Evolutionary conservation across 1,140 invertebrate species (phyloP).

Genomic region (Drosophila nannoptera): DNA sequence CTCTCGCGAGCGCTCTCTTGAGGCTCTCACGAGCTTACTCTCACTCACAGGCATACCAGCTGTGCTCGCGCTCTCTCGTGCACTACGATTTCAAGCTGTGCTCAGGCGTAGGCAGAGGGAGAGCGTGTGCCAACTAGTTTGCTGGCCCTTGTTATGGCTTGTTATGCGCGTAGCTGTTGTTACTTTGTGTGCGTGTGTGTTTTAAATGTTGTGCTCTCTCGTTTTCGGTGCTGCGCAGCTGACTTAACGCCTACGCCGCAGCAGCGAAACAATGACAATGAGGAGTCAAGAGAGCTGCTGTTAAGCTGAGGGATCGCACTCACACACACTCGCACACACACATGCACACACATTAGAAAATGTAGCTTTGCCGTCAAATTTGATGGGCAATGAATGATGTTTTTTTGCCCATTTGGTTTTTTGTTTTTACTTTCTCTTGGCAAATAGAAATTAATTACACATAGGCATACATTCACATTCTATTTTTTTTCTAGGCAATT

Average conservation of each 20-base stretch:
- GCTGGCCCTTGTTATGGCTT: slow-evolving; percentile 28
- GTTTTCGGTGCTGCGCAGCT: slow-evolving; percentile 38
- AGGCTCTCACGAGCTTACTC: neutral
- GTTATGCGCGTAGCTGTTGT: slow-evolving; percentile 24
- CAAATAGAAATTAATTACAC: slow-evolving; percentile 73
- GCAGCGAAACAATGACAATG: slow-evolving; percentile 12
- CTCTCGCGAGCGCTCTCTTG: slow-evolving; percentile 13
- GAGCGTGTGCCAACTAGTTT: slow-evolving; percentile 8
- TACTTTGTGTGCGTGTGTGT: neutral
- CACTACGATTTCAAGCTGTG: slow-evolving; percentile 18
- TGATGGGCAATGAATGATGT: slow-evolving; percentile 65
- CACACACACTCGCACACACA: too few species aligned
- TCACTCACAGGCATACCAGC: neutral
- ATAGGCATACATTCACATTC: neutral
- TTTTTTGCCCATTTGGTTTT: slow-evolving; percentile 20
- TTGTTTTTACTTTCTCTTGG: slow-evolving; percentile 71
- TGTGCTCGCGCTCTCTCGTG: slow-evolving; percentile 28
- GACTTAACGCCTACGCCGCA: slow-evolving; percentile 61
- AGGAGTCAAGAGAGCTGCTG: slow-evolving; percentile 13
- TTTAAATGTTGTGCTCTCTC: slow-evolving; percentile 15
- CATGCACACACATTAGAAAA: slow-evolving; percentile 57
- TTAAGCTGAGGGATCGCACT: neutral
- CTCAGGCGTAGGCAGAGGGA: slow-evolving; percentile 9
- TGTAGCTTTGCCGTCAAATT: slow-evolving; percentile 52
- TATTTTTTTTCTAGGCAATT: slow-evolving; percentile 16